Evolutionary conservation across 2,797 vertebrate species (phyloP).

Genomic region (Sciurus carolinensis): DNA sequence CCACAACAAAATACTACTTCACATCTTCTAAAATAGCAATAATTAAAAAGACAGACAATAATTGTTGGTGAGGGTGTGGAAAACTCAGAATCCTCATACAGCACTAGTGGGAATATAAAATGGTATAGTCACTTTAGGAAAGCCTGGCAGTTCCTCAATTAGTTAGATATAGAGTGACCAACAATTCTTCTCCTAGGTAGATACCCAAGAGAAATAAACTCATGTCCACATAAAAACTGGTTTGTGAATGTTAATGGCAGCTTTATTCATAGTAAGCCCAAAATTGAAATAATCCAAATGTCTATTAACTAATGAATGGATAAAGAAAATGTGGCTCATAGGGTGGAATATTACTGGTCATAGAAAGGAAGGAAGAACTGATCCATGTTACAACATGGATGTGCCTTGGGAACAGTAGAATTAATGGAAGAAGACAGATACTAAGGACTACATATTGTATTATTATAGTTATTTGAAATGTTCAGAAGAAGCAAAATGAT

Average conservation of each 20-base stretch:
- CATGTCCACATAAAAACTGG: neutral
- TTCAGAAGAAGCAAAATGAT: neutral
- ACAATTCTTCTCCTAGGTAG: neutral
- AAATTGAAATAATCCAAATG: neutral
- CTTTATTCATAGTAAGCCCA: neutral
- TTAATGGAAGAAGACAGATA: neutral
- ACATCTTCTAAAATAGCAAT: neutral
- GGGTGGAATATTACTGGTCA: neutral
- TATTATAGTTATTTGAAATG: neutral
- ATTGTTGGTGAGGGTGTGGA: neutral
- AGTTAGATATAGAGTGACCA: neutral
- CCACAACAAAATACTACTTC: neutral
- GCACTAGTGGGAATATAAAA: neutral
- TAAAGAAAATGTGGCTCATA: neutral
- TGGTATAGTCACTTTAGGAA: neutral
- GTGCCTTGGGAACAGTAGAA: neutral
- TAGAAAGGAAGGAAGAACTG: neutral
- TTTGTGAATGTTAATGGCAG: neutral
- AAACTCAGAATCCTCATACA: neutral
- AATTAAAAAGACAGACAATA: conserved; percentile 31
- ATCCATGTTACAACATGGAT: neutral
- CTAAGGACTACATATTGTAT: neutral
- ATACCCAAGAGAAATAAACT: neutral
- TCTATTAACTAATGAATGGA: neutral
- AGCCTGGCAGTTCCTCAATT: neutral